Percentiles rank a stretch among this genome's conserved stretches.
These are phyloP conservation scores for Pecten maximus DNA, from an alignment of 2,888 invertebrate species.

Conservation along the genomic window DNA sequence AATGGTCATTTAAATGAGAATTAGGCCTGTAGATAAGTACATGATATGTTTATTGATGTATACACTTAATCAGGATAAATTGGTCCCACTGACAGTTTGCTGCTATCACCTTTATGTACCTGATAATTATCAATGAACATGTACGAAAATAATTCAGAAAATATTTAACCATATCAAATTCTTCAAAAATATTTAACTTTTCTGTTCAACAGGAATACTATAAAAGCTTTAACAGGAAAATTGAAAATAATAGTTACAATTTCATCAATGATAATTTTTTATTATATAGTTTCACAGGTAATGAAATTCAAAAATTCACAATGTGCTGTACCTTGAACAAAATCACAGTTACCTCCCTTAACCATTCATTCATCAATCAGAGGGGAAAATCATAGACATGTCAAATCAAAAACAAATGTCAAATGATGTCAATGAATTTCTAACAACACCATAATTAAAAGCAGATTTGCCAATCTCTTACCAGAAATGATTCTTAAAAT, in stretches of 20 bases:
- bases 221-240: background rate
- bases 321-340: too few species aligned
- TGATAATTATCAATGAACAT: too few species aligned
- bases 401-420: too few species aligned
- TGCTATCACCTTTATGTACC: background rate
- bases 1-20: background rate
- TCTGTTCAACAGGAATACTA: background rate
- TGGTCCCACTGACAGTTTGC: background rate
- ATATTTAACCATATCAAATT: background rate
- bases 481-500: too few species aligned
- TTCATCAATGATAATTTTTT: background rate
- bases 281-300: too few species aligned
- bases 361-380: too few species aligned
- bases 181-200: background rate
- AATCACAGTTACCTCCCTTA: too few species aligned
- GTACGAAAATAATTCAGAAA: background rate
- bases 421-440: too few species aligned
- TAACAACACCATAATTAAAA: too few species aligned
- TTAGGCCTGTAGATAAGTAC: background rate
- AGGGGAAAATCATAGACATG: too few species aligned
- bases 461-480: too few species aligned
- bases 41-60: conserved; percentile 8
- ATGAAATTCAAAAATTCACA: too few species aligned
- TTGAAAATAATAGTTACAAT: background rate
- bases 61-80: background rate